These are phyloP conservation scores for Peucedramus taeniatus DNA, from an alignment of 2,113 vertebrate species.

Conservation along the genomic window DNA sequence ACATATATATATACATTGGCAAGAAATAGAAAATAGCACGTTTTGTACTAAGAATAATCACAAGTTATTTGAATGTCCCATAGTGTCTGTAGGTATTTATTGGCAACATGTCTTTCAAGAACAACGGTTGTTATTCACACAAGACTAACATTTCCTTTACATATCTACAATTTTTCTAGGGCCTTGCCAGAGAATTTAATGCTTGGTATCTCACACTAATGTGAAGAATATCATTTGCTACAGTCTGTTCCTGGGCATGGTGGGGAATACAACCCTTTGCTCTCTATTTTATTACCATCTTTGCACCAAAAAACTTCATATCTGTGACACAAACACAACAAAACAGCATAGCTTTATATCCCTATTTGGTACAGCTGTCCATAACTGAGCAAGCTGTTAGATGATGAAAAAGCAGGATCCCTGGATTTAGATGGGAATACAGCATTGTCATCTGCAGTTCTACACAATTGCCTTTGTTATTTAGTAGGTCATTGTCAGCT, in stretches of 20 bases:
- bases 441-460: neutral
- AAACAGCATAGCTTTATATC: neutral
- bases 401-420: neutral
- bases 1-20: neutral
- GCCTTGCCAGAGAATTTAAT: neutral
- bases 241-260: neutral
- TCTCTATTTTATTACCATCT: neutral
- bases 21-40: constrained; percentile 7
- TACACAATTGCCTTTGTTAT: neutral
- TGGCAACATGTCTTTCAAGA: neutral
- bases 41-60: neutral
- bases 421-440: neutral
- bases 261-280: neutral
- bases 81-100: neutral
- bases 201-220: neutral
- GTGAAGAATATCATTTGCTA: neutral
- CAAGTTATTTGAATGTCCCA: neutral
- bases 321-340: neutral
- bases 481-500: neutral
- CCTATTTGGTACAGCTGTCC: neutral
- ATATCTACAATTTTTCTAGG: neutral
- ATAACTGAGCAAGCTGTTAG: neutral
- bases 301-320: neutral
- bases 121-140: neutral
- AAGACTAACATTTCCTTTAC: neutral